These are phyloP conservation scores for Acanthoscelides obtectus DNA, from an alignment of 2,888 invertebrate species.

Conservation along the genomic window DNA sequence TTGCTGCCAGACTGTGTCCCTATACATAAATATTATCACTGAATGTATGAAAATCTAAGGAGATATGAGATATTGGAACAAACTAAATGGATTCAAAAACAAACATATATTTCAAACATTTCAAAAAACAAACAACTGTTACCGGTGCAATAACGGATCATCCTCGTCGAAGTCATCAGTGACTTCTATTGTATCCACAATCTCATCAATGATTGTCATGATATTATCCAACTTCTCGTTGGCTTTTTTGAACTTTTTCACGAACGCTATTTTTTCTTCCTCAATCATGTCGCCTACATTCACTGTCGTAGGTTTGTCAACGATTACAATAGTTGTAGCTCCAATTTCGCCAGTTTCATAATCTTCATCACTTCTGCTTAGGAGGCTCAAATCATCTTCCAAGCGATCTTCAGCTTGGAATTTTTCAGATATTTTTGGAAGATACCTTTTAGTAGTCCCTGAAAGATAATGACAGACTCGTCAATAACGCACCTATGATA, in stretches of 20 bases:
- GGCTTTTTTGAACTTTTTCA: conserved; percentile 37
- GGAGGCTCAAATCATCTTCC: conserved; percentile 4
- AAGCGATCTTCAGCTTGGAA: neutral
- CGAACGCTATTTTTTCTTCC: conserved; percentile 23
- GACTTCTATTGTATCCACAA: conserved; percentile 44
- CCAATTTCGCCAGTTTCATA: conserved; percentile 18
- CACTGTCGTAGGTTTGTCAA: neutral
- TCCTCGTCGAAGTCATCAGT: conserved; percentile 30
- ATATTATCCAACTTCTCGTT: conserved; percentile 43
- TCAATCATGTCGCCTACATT: conserved; percentile 18
- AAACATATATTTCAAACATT: neutral
- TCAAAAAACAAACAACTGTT: neutral
- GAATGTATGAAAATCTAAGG: too few species aligned
- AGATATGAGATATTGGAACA: neutral
- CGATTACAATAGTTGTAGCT: neutral
- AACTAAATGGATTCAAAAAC: neutral
- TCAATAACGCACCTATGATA: neutral
- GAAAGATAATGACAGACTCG: neutral
- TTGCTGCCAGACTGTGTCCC: too few species aligned
- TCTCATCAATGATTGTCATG: conserved; percentile 43
- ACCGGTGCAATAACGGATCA: neutral
- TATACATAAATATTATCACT: too few species aligned
- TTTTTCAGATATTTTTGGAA: conserved; percentile 1
- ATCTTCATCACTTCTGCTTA: conserved; percentile 19
- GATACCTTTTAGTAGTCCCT: neutral